Percentiles rank a stretch among this genome's conserved stretches.
These are phyloP conservation scores for Lathronympha strigana DNA, from an alignment of 2,888 invertebrate species.

Conservation along the genomic window DNA sequence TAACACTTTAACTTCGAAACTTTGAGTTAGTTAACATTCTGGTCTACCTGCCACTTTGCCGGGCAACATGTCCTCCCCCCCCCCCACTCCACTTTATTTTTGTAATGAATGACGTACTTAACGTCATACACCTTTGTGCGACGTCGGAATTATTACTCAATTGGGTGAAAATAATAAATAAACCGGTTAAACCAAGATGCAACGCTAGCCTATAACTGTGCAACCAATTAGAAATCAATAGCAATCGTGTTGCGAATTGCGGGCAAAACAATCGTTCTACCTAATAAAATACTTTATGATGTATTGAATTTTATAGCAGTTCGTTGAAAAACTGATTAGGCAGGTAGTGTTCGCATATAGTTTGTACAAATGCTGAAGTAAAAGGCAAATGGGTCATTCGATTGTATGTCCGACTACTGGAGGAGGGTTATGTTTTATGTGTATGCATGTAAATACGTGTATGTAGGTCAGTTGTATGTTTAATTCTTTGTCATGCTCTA, in stretches of 20 bases:
- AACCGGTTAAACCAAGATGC: no score
- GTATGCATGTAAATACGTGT: no score
- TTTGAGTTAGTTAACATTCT: no score
- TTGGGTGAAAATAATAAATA: not conserved
- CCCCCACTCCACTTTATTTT: no score
- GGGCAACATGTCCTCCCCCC: no score
- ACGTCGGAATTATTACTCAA: not conserved
- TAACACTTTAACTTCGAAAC: no score
- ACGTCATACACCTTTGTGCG: no score
- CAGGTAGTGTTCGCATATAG: not conserved
- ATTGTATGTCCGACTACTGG: not conserved
- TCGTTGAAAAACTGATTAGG: conserved; percentile 14
- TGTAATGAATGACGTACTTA: no score
- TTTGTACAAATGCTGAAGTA: not conserved
- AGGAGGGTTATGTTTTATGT: no score
- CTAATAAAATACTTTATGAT: conserved; percentile 21
- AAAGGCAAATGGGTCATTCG: not conserved
- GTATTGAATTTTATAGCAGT: conserved; percentile 17
- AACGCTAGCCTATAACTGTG: not conserved
- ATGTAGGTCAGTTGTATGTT: no score
- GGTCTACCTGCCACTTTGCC: no score
- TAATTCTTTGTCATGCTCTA: no score
- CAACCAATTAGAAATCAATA: conserved; percentile 21
- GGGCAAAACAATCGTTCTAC: conserved; percentile 3
- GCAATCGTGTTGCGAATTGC: conserved; percentile 5